Base-by-base conservation (phyloP, 2,797 vertebrate genomes). In the Arremon brunneinucha region DNA sequence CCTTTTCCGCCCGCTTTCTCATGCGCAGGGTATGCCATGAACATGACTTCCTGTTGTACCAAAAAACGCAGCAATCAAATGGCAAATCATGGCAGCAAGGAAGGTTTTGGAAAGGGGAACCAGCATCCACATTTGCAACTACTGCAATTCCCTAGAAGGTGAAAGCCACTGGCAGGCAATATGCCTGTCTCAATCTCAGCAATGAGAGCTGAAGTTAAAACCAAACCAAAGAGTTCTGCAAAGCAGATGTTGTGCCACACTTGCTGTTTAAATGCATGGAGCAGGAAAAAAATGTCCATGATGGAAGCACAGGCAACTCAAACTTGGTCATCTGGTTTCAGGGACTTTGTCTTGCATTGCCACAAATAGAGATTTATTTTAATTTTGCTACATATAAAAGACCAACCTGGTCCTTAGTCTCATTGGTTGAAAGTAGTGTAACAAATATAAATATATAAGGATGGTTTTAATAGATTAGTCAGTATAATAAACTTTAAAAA, bases 1-100 rank as follows among this genome's bases (percentile, higher is more conserved):
- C 98, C 98, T 98, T 98, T 97, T 99, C 99, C 15, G 98, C 98
- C 96, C 99, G 98, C 98, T 99, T 99, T 98, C 99, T 98, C 98
- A 99, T 98, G 86, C 99, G 99, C 97, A 99, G 99, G 77, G 99
- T 99, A 97, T 99, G 99, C 99, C 99, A 99, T 71, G 99, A 99
- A 97, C 99, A 98, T 98, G 99, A 99, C 98, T 99, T 99, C 99
- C 99, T 99, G 99, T 99, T 98, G 97, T 98, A 98, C 98, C 98
- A 98, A 98, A 98, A 98, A 98, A 99, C 67, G 98, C 97, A 98
- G 97, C 97, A 98, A 97, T 98, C 98, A 99, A 98, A 98, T 8
- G 90, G 97, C 96, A 97, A 96, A 95, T 97, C 97, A 95, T 92
- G 95, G 97, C 93, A 98, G 92, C 87, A 95, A 95, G 93, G 65